A percentile compares a stretch with the other conserved stretches of the same genome.
Conservation (phyloP, 2,797 vertebrate genomes). For the Chlorospingus semifuscus region DNA sequence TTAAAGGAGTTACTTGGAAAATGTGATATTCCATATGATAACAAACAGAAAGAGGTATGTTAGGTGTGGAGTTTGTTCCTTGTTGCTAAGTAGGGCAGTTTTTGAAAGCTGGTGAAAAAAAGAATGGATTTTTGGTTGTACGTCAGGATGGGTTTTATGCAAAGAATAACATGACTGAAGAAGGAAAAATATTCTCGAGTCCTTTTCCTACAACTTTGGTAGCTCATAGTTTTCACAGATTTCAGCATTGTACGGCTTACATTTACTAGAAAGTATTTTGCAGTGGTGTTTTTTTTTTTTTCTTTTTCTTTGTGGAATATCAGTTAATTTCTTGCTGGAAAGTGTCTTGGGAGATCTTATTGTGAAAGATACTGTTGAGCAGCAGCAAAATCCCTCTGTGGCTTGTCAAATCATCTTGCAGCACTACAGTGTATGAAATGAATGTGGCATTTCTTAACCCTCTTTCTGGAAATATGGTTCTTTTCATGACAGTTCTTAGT, state of each 20-base stretch:
- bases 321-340: neutral
- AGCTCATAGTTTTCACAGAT: neutral
- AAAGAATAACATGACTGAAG: neutral
- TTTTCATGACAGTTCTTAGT: neutral
- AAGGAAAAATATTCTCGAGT: neutral
- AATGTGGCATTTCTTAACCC: neutral
- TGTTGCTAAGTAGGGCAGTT: neutral
- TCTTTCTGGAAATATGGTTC: neutral
- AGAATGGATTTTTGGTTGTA: neutral
- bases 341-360: neutral
- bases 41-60: neutral
- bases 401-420: neutral
- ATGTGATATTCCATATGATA: neutral
- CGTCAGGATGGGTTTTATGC: neutral
- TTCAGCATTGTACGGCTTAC: neutral
- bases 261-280: neutral
- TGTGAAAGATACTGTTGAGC: neutral
- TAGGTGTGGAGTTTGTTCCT: neutral
- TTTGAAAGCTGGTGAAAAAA: neutral
- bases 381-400: neutral
- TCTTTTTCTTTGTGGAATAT: neutral
- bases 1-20: neutral
- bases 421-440: neutral
- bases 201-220: neutral
- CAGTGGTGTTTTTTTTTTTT: neutral